phyloP scores from a whole-genome alignment of 2,888 invertebrate genomes.

The Dolomedes plantarius region DNA sequence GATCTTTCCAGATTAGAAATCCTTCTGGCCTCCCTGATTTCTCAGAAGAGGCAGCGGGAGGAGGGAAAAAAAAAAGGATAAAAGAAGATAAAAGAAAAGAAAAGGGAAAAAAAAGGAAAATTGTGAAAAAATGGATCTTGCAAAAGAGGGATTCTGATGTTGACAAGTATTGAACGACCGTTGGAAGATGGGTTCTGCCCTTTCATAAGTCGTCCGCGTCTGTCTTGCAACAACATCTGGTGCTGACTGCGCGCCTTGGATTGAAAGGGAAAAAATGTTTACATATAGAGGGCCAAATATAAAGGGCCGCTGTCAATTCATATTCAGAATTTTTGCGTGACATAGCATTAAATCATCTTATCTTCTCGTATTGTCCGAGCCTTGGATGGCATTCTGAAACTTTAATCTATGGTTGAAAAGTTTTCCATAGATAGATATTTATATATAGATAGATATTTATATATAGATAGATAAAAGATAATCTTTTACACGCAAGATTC shows the following conservation, averaged over 20 bases:
- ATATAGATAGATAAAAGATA: too few species aligned
- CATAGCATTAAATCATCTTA: background rate
- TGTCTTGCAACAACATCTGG: slow-evolving; percentile 55
- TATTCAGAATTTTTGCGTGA: background rate
- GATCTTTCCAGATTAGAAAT: slow-evolving; percentile 69
- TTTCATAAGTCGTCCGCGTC: slow-evolving; percentile 51
- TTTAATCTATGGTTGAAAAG: too few species aligned
- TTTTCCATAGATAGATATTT: too few species aligned
- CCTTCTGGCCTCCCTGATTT: slow-evolving; percentile 48
- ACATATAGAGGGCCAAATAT: slow-evolving; percentile 4
- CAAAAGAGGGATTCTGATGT: slow-evolving; percentile 69
- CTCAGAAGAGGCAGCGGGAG: slow-evolving; percentile 14
- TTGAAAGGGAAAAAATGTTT: slow-evolving; percentile 17
- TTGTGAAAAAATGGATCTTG: slow-evolving; percentile 67
- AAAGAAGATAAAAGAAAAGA: slow-evolving; percentile 14
- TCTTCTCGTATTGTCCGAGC: background rate
- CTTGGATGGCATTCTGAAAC: too few species aligned
- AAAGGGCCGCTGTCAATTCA: background rate
- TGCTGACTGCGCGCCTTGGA: slow-evolving; percentile 19
- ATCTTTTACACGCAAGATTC: too few species aligned
- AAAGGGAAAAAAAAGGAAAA: slow-evolving; percentile 30
- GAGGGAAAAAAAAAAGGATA: too few species aligned
- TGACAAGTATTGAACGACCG: slow-evolving; percentile 70
- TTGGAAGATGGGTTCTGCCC: slow-evolving; percentile 63
- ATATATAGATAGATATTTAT: too few species aligned